These are phyloP conservation scores for Tipula vernalis DNA, from an alignment of 2,888 invertebrate species.

Conservation along the genomic window DNA sequence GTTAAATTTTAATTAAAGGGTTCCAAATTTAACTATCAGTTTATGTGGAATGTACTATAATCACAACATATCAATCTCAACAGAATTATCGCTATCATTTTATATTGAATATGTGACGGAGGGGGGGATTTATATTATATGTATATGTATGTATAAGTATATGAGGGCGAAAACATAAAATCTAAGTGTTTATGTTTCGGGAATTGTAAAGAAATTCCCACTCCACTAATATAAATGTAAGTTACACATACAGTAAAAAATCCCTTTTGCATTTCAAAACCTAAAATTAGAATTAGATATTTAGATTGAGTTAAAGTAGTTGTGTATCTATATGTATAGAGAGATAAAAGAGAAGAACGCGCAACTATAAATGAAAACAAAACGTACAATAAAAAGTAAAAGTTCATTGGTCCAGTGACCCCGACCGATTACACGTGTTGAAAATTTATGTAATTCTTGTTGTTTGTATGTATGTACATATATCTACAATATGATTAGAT, in stretches of 20 bases:
- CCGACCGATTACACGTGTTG: conserved; percentile 7
- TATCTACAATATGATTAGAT: neutral
- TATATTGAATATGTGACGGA: neutral
- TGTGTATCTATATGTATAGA: neutral
- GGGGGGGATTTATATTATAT: neutral
- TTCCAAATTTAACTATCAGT: neutral
- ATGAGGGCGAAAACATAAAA: neutral
- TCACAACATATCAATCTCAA: neutral
- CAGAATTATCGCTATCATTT: neutral
- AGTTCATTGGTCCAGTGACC: conserved; percentile 19
- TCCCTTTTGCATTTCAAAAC: neutral
- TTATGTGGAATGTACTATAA: neutral
- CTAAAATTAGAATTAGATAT: neutral
- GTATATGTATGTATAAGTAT: neutral
- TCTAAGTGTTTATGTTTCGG: neutral
- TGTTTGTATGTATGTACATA: neutral
- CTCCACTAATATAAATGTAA: neutral
- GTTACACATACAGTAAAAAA: neutral
- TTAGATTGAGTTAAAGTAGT: neutral
- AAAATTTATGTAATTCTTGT: neutral
- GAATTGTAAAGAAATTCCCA: neutral
- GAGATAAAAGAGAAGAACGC: neutral
- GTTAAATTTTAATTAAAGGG: neutral
- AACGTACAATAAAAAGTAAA: conserved; percentile 16
- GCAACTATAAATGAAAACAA: neutral